Conservation (phyloP, 2,888 invertebrate genomes). For the Beris chalybata region DNA sequence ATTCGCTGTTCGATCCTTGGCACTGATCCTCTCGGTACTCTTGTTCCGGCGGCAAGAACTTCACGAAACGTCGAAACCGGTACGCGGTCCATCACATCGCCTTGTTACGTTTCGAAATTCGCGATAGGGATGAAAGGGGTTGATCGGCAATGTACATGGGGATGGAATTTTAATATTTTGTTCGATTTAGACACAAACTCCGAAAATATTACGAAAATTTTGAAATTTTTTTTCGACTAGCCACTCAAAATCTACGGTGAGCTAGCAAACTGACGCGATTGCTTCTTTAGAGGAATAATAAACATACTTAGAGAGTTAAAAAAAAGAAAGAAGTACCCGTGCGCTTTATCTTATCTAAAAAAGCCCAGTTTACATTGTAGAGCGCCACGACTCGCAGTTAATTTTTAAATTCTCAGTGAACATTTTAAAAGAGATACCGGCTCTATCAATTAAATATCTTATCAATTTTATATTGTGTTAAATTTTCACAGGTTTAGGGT, state of each 20-base stretch:
- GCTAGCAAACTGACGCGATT: slow-evolving; percentile 3
- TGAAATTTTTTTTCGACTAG: not conserved
- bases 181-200: not conserved
- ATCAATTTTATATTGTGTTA: too few species aligned
- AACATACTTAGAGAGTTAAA: slow-evolving; percentile 13
- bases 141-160: slow-evolving; percentile 12
- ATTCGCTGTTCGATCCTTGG: slow-evolving; percentile 46
- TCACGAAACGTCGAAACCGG: slow-evolving; percentile 22
- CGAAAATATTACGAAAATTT: not conserved
- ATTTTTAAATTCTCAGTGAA: too few species aligned
- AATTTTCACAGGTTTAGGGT: too few species aligned
- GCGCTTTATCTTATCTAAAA: slow-evolving; percentile 26
- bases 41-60: slow-evolving; percentile 25
- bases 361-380: slow-evolving; percentile 16
- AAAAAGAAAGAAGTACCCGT: too few species aligned
- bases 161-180: not conserved
- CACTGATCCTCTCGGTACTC: slow-evolving; percentile 46
- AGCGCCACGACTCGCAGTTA: not conserved
- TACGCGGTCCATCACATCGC: slow-evolving; percentile 28
- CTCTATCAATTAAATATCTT: too few species aligned
- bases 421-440: too few species aligned
- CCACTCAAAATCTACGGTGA: slow-evolving; percentile 9
- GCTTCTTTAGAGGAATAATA: slow-evolving; percentile 19
- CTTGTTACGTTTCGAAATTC: slow-evolving; percentile 3
- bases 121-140: not conserved